These are phyloP conservation scores for Austrofundulus limnaeus DNA, from an alignment of 2,113 vertebrate species.

Conservation along the genomic window DNA sequence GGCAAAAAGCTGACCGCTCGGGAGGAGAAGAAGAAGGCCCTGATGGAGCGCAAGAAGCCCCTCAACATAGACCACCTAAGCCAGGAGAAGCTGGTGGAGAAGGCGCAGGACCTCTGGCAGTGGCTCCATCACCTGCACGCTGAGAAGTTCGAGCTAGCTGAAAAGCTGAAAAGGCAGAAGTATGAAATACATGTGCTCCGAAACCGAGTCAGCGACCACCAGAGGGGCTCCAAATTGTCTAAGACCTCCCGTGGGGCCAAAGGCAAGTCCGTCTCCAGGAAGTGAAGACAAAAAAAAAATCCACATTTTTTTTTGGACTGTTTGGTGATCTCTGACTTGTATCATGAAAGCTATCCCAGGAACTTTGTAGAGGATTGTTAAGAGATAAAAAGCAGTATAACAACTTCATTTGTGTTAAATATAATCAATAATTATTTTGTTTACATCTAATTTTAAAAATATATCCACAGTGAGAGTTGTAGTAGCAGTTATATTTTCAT, in stretches of 20 bases:
- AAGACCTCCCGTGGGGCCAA: constrained; percentile 72
- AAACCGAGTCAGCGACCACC: constrained; percentile 93
- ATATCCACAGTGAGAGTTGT: too few relatives aligned
- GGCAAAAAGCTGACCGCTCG: constrained; percentile 81
- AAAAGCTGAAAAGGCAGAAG: constrained; percentile 94
- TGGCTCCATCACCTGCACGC: constrained; percentile 87
- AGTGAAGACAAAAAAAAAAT: constrained; percentile 57
- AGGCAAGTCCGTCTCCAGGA: constrained; percentile 77
- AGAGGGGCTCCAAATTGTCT: constrained; percentile 85
- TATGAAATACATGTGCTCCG: constrained; percentile 93
- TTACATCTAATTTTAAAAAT: too few relatives aligned
- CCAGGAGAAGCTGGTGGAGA: constrained; percentile 84
- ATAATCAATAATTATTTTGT: not conserved
- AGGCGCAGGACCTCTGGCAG: constrained; percentile 90
- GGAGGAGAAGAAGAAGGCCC: constrained; percentile 81
- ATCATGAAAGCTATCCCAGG: too few relatives aligned
- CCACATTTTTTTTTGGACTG: constrained; percentile 32
- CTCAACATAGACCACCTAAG: constrained; percentile 83
- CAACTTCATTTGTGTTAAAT: not conserved
- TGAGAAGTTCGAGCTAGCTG: constrained; percentile 92
- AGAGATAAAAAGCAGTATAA: too few relatives aligned
- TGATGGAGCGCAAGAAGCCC: constrained; percentile 78
- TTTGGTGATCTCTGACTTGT: constrained; percentile 4
- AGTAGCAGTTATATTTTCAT: too few relatives aligned
- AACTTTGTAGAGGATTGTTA: too few relatives aligned